Evolutionary conservation across 2,113 vertebrate species (phyloP).

Genomic region (Thunnus thynnus): DNA sequence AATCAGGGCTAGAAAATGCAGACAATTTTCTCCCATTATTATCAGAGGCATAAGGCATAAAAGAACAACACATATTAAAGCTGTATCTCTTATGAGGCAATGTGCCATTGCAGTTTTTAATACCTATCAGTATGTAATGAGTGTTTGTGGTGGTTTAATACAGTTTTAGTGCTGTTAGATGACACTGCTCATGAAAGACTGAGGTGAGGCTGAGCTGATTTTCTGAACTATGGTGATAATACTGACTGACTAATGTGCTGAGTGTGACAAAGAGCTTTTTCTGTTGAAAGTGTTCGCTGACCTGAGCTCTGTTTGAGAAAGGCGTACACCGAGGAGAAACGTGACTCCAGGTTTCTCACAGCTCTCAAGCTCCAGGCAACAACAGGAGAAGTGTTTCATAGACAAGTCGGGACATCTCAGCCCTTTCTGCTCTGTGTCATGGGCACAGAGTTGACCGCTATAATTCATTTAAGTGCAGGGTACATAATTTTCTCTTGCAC

Average conservation of each 20-base stretch:
- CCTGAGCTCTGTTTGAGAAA: conserved; percentile 8
- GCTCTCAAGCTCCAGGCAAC: conserved; percentile 7
- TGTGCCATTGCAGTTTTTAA: not conserved
- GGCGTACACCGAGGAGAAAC: not conserved
- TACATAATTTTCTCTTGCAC: conserved; percentile 20
- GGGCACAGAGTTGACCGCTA: not conserved
- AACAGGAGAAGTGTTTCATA: not conserved
- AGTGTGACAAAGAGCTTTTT: conserved; percentile 19
- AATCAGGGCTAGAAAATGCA: conserved; percentile 6
- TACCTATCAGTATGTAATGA: conserved; percentile 28
- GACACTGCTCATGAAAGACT: conserved; percentile 19
- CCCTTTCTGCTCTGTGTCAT: not conserved
- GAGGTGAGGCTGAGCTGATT: conserved; percentile 22
- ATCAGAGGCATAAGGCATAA: not conserved
- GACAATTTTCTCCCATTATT: not conserved
- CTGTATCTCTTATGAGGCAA: conserved; percentile 9
- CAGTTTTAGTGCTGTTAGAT: not conserved
- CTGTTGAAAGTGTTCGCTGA: conserved; percentile 9
- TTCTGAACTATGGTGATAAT: conserved; percentile 33
- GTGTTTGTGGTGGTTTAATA: not conserved
- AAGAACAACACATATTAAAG: conserved; percentile 9
- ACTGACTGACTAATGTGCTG: conserved; percentile 20
- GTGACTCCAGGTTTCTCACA: not conserved
- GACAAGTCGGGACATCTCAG: not conserved
- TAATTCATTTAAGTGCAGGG: conserved; percentile 25